Conservation (phyloP, 2,888 invertebrate genomes). For the Dioctria linearis region DNA sequence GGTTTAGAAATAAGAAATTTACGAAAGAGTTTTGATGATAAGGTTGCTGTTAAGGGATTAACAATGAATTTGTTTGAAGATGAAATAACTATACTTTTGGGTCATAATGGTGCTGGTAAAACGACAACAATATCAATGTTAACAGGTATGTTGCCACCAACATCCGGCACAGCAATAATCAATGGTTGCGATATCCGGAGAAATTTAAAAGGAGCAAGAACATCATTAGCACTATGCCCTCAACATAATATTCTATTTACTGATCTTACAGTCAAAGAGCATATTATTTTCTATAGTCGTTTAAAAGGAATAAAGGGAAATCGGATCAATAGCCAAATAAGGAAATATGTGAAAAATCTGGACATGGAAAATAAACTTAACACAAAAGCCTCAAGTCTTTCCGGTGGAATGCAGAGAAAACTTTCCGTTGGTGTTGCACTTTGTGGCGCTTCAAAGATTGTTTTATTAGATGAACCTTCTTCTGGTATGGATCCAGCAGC, state of each 20-base stretch:
- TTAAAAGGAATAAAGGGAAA: slow-evolving; percentile 77
- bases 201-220: slow-evolving; percentile 77
- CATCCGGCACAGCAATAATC: slow-evolving; percentile 79
- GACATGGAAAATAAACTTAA: slow-evolving; percentile 79
- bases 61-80: slow-evolving; percentile 89
- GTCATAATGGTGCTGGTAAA: slow-evolving; percentile 90
- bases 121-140: slow-evolving; percentile 95
- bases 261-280: slow-evolving; percentile 86
- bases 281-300: slow-evolving; percentile 85
- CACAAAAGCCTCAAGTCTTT: slow-evolving; percentile 75
- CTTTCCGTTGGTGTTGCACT: slow-evolving; percentile 83
- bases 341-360: slow-evolving; percentile 77
- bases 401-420: slow-evolving; percentile 86
- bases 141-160: slow-evolving; percentile 82
- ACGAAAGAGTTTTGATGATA: slow-evolving; percentile 76
- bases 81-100: slow-evolving; percentile 90
- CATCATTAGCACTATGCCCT: slow-evolving; percentile 85
- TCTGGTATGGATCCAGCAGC: slow-evolving; percentile 92
- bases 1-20: slow-evolving; percentile 76
- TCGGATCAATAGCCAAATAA: slow-evolving; percentile 75
- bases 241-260: slow-evolving; percentile 90
- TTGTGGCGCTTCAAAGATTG: slow-evolving; percentile 82
- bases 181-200: slow-evolving; percentile 80
- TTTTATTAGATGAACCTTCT: slow-evolving; percentile 83
- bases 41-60: slow-evolving; percentile 78